A percentile compares a stretch with the other conserved stretches of the same genome.
Evolutionary conservation across 2,888 invertebrate genomes (phyloP).

Genomic region (Sinohyriopsis cumingii): DNA sequence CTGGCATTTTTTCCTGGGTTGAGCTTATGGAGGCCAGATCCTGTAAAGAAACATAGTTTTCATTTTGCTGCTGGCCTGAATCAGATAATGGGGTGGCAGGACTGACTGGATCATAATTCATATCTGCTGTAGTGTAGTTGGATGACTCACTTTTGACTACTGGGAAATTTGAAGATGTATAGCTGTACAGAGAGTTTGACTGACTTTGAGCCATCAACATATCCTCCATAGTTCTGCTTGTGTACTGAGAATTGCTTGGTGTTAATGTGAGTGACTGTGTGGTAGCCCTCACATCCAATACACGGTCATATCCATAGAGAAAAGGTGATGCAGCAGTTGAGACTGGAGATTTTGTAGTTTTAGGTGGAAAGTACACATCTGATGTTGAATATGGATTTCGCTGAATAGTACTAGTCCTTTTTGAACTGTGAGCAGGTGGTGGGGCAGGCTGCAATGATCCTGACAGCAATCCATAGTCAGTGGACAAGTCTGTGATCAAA

Average conservation of each 20-base stretch:
- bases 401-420: conserved; percentile 45
- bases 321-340: not conserved
- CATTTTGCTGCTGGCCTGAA: conserved; percentile 27
- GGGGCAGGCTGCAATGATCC: conserved; percentile 42
- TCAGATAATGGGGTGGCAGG: conserved; percentile 56
- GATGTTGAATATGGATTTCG: conserved; percentile 45
- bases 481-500: conserved; percentile 24
- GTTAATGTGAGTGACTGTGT: no score
- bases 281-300: not conserved
- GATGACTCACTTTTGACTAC: not conserved
- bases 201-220: conserved; percentile 3
- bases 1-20: conserved; percentile 33
- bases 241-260: no score
- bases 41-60: conserved; percentile 34
- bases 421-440: conserved; percentile 65
- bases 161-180: conserved; percentile 1
- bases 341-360: conserved; percentile 26
- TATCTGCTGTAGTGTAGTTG: conserved; percentile 23
- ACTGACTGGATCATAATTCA: conserved; percentile 63
- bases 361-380: conserved; percentile 25
- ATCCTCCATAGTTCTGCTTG: conserved; percentile 5
- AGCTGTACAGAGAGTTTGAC: conserved; percentile 1
- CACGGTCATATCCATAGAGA: not conserved
- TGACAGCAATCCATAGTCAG: conserved; percentile 20
- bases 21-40: conserved; percentile 44